Evolutionary conservation across 2,113 vertebrate genomes (phyloP), one percentile per base, ranked within the genome.

Genomic region (Protobothrops mucrosquamatus): DNA sequence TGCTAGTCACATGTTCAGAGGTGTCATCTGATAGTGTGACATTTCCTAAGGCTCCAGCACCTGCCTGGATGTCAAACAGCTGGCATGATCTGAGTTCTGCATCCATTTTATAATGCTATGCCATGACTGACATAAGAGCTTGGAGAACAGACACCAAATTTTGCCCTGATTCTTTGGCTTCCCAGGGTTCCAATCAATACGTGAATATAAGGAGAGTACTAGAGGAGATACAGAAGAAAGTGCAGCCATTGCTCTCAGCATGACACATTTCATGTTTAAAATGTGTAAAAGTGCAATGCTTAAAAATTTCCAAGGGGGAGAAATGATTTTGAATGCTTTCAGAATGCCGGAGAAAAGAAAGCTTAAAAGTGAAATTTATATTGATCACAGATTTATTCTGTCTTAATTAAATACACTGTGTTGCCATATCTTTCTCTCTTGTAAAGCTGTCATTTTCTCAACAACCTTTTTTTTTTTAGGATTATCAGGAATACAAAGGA

Each of bases 41-140:
- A 97, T 97, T 96, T 98, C 97, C 97, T 97, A 96, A 94, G 96
- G 97, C 96, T 96, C 51, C 96, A 94, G 96, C 97, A 97, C 96
- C 96, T 97, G 96, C 97, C 96, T 95, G 94, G 93, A 97, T 96
- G 97, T 96, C 97, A 97, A 93, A 94, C 93, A 97, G 96, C 97
- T 95, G 96, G 96, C 96, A 93, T 87, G 94, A 81, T 43, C 34
- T 81, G 74, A 96, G 93, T 12, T 94, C 95, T 97, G 96, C 94
- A 97, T 96, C 94, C 69, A 46, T 89, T 97, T 91, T 91, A 89
- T 95, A 89, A 86, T 96, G 93, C 93, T 97, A 95, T 95, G 96
- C 93, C 54, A 46, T 1, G 1, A 97, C 57, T 94, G 96, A 96
- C 95, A 97, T 48, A 81, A 95, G 95, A 96, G 93, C 89, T 95